Evolutionary conservation across 2,888 invertebrate species (phyloP).

Genomic region (Diaprepes abbreviatus): DNA sequence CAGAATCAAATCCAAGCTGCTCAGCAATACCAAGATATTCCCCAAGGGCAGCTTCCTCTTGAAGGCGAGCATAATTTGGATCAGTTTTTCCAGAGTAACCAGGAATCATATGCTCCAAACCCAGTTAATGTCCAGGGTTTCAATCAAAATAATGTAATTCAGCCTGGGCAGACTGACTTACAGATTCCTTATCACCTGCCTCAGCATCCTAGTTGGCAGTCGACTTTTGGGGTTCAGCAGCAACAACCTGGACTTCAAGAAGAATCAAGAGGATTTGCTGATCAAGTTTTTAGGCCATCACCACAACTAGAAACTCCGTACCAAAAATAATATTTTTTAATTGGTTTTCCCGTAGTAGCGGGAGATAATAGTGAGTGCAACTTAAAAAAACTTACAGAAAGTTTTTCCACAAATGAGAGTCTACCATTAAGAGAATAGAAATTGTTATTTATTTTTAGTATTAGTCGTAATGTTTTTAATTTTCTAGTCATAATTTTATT

Average conservation of each 20-base stretch:
- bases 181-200: slow-evolving; percentile 63
- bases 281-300: slow-evolving; percentile 56
- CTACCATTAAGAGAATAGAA: not conserved
- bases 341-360: not conserved
- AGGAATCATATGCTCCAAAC: slow-evolving; percentile 27
- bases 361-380: not conserved
- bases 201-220: slow-evolving; percentile 54
- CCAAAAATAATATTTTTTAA: slow-evolving; percentile 41
- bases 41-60: slow-evolving; percentile 51
- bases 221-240: slow-evolving; percentile 12
- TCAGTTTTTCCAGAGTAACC: slow-evolving; percentile 26
- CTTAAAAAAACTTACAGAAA: no score
- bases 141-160: slow-evolving; percentile 54
- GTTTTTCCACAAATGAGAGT: no score
- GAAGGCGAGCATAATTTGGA: slow-evolving; percentile 39
- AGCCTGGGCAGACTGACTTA: slow-evolving; percentile 62
- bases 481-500: slow-evolving; percentile 11
- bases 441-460: slow-evolving; percentile 7
- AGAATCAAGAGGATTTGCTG: slow-evolving; percentile 32
- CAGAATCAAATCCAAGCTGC: slow-evolving; percentile 33
- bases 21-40: slow-evolving; percentile 46
- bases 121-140: slow-evolving; percentile 43
- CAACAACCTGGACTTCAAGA: slow-evolving; percentile 19
- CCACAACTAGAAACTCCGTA: slow-evolving; percentile 59
- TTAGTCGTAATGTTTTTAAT: not conserved